A percentile compares a stretch with the other conserved stretches of the same genome.
These are phyloP conservation scores for Holothuria scabra DNA, from an alignment of 53 echinoderm and acorn worm species.

Conservation along the genomic window DNA sequence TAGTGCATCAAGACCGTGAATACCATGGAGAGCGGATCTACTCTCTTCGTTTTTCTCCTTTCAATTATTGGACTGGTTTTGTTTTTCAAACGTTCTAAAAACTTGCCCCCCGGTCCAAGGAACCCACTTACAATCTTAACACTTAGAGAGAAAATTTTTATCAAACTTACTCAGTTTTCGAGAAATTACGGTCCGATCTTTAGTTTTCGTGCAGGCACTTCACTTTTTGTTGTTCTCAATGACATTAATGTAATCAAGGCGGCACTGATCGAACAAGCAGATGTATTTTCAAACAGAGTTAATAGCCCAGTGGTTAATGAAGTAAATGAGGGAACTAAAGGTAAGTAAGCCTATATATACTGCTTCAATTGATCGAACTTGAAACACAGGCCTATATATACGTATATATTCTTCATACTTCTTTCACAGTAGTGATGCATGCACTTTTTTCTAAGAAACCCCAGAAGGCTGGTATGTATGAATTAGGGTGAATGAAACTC, in stretches of 20 bases:
- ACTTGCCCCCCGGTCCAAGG: background rate
- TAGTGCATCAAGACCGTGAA: too few species aligned
- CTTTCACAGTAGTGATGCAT: too few species aligned
- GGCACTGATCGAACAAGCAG: constrained; percentile 39
- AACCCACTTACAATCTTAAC: background rate
- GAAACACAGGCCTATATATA: too few species aligned
- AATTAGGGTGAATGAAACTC: too few species aligned
- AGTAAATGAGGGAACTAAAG: constrained; percentile 5
- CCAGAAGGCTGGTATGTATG: too few species aligned
- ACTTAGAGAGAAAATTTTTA: background rate
- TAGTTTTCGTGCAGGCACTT: constrained; percentile 30
- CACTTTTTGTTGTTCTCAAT: constrained; percentile 50
- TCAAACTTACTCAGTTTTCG: background rate
- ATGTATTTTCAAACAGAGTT: constrained; percentile 32
- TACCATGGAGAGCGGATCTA: too few species aligned
- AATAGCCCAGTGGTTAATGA: background rate
- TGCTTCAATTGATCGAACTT: too few species aligned
- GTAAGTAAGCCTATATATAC: too few species aligned
- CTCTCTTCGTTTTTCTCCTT: too few species aligned
- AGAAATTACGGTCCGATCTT: constrained; percentile 51
- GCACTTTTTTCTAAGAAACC: too few species aligned
- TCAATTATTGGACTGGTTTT: background rate
- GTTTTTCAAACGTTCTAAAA: background rate
- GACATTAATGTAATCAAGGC: constrained; percentile 13
- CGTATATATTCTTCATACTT: too few species aligned